Conservation (phyloP, 2,797 vertebrate species). For the Monodelphis domestica region DNA sequence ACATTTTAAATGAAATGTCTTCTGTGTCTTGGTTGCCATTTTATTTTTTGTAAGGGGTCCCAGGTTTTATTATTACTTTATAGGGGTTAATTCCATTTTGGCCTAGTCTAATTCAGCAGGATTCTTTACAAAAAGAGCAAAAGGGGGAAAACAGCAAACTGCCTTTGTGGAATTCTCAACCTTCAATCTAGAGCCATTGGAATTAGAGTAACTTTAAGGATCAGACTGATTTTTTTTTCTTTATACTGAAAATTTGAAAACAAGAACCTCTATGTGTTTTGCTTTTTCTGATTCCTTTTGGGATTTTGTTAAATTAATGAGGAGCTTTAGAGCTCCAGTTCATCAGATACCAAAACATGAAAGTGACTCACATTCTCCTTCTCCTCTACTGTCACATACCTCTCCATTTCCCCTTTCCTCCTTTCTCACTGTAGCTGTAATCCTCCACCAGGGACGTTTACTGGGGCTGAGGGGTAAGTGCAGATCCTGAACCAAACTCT, state of each 20-base stretch:
- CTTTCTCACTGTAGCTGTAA: conserved; percentile 90
- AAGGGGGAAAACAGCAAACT: conserved; percentile 65
- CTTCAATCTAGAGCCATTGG: conserved; percentile 23
- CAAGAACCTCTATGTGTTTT: conserved; percentile 58
- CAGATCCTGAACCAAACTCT: conserved; percentile 84
- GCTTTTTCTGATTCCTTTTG: conserved; percentile 68
- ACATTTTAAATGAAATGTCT: not conserved
- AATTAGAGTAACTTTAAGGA: conserved; percentile 48
- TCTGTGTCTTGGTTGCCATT: not conserved
- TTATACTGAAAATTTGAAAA: conserved; percentile 18
- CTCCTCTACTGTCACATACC: conserved; percentile 86
- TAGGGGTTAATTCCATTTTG: conserved; percentile 30
- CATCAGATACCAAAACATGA: conserved; percentile 76
- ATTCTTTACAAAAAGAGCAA: conserved; percentile 75
- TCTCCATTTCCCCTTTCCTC: conserved; percentile 89
- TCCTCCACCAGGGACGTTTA: conserved; percentile 93
- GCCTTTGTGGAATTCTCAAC: conserved; percentile 2
- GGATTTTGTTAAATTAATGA: conserved; percentile 54
- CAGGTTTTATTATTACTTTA: conserved; percentile 4
- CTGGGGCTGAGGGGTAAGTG: conserved; percentile 93
- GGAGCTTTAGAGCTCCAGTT: conserved; percentile 73
- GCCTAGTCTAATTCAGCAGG: conserved; percentile 33
- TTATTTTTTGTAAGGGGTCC: conserved; percentile 30
- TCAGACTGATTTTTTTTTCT: not conserved
- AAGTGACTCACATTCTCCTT: conserved; percentile 85